Conservation (phyloP, 2,113 vertebrate species). For the Anolis sagrei region DNA sequence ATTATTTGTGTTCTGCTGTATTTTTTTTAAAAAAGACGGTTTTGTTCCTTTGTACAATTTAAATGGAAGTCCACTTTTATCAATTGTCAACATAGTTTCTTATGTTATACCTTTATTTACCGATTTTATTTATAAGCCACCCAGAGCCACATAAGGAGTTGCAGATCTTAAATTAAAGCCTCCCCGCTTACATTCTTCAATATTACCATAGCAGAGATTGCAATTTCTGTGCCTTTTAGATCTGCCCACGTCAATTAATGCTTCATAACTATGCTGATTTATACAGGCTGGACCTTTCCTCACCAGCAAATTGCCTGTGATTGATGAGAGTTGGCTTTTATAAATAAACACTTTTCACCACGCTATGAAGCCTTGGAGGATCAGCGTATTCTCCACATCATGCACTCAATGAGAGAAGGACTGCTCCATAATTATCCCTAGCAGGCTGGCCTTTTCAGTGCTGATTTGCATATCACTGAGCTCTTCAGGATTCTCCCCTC, state of each 20-base stretch:
- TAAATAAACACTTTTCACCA: conserved; percentile 24
- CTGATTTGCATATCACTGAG: conserved; percentile 16
- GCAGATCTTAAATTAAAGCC: neutral
- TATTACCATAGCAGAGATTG: neutral
- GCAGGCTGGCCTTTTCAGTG: conserved; percentile 15
- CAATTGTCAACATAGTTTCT: neutral
- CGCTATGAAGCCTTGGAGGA: neutral
- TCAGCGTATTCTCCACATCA: conserved; percentile 16
- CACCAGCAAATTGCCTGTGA: conserved; percentile 4
- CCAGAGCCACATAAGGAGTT: neutral
- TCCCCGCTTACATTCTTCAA: neutral
- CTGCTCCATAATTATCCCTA: neutral
- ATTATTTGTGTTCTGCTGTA: neutral
- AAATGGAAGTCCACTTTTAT: neutral
- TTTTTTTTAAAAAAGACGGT: neutral
- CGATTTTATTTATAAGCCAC: too few species aligned
- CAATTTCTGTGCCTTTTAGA: neutral
- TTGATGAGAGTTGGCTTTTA: conserved; percentile 18
- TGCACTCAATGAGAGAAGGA: neutral
- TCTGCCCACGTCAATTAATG: neutral
- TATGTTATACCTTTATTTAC: neutral
- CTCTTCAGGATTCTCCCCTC: neutral
- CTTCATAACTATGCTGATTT: conserved; percentile 6
- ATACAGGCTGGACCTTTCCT: neutral
- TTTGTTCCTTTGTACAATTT: neutral